These are phyloP conservation scores for Geococcyx californianus DNA, from an alignment of 2,113 vertebrate genomes.

Conservation along the genomic window DNA sequence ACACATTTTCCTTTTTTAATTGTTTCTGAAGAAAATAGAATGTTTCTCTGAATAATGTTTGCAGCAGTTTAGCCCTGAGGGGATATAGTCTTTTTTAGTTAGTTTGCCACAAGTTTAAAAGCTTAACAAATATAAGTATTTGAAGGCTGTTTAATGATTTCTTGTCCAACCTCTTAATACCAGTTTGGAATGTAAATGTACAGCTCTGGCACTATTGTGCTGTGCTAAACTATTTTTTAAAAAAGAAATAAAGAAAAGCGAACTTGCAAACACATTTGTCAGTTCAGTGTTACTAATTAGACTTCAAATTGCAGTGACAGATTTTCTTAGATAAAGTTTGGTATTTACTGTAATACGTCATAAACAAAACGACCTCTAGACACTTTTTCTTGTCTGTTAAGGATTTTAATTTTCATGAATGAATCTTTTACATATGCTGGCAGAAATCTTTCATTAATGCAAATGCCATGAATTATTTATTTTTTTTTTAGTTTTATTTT, in stretches of 20 bases:
- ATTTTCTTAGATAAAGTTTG: background rate
- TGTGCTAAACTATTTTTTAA: background rate
- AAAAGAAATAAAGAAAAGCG: background rate
- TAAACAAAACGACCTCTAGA: background rate
- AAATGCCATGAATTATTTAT: background rate
- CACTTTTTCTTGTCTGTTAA: background rate
- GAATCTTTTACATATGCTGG: background rate
- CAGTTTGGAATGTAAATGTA: background rate
- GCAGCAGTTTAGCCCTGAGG: background rate
- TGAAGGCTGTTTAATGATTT: conserved; percentile 1
- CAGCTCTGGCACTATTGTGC: background rate
- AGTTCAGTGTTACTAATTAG: background rate
- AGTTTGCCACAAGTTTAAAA: conserved; percentile 19
- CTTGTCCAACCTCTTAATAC: background rate
- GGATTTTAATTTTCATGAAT: background rate
- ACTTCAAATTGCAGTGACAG: background rate
- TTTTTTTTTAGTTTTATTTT: background rate
- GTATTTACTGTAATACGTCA: background rate
- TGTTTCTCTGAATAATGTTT: background rate
- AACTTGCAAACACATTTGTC: background rate
- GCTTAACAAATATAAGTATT: conserved; percentile 4
- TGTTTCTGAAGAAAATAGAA: conserved; percentile 23
- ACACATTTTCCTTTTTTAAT: background rate
- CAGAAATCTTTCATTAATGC: background rate
- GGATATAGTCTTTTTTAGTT: background rate